These are phyloP conservation scores for cattle (Bos taurus) DNA, from an alignment of 2,113 vertebrate species.

Conservation along the genomic window ARS-UCD2.0 NC_037342.1:9097001-9097500, in stretches of 20 bases:
- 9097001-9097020: neutral
- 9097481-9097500: neutral
- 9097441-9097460: neutral
- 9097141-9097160: conserved; percentile 66
- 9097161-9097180: conserved; percentile 45
- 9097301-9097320: conserved; percentile 56
- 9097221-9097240: conserved; percentile 46
- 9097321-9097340: conserved; percentile 62
- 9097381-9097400: conserved; percentile 18
- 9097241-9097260: conserved; percentile 55
- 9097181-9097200: neutral
- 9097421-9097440: neutral
- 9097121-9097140: conserved; percentile 48
- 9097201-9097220: neutral
- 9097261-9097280: conserved; percentile 29
- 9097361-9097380: conserved; percentile 59
- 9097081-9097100: conserved; percentile 71
- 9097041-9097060: conserved; percentile 72
- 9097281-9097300: conserved; percentile 61
- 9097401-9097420: neutral
- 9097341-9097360: conserved; percentile 44
- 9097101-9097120: conserved; percentile 64
- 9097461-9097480: conserved; percentile 29
- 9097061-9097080: conserved; percentile 57
- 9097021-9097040: conserved; percentile 66